Percentiles rank a stretch among this genome's conserved stretches.
Evolutionary conservation across 2,797 vertebrate genomes (phyloP).

Genomic region (Helostoma temminkii): DNA sequence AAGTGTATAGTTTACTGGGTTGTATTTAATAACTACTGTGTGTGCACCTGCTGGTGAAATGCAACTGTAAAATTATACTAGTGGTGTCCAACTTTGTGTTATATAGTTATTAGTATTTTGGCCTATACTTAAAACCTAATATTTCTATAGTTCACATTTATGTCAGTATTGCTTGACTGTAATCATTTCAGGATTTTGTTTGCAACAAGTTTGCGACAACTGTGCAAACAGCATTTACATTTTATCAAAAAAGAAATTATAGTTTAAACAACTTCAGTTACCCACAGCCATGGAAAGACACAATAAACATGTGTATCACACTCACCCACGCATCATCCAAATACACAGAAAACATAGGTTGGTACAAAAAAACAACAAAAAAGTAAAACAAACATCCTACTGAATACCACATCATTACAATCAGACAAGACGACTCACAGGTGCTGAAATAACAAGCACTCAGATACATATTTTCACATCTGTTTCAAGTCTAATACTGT

Average conservation of each 20-base stretch:
- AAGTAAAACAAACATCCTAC: conserved; percentile 62
- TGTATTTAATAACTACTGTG: conserved; percentile 45
- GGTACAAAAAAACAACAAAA: conserved; percentile 60
- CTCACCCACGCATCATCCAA: conserved; percentile 66
- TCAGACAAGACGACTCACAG: conserved; percentile 79
- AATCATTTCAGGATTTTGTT: conserved; percentile 39
- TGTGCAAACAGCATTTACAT: conserved; percentile 38
- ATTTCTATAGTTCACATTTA: conserved; percentile 22
- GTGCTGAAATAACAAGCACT: conserved; percentile 75
- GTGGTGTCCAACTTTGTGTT: conserved; percentile 22
- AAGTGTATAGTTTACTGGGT: conserved; percentile 49
- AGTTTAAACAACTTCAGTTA: conserved; percentile 23
- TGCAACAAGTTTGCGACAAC: conserved; percentile 40
- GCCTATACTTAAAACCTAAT: conserved; percentile 32
- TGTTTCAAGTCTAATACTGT: conserved; percentile 80
- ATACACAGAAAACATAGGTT: conserved; percentile 40
- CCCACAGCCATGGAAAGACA: conserved; percentile 59
- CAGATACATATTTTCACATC: conserved; percentile 73
- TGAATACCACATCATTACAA: conserved; percentile 75
- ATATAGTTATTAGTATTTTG: conserved; percentile 4
- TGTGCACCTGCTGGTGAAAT: conserved; percentile 81
- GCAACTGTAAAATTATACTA: conserved; percentile 30
- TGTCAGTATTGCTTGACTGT: conserved; percentile 69
- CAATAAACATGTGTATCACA: conserved; percentile 49
- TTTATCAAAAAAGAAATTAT: not conserved